Percentiles rank a stretch among this genome's conserved stretches.
Conservation (phyloP, 2,888 invertebrate genomes). For the Ectemnius lituratus region DNA sequence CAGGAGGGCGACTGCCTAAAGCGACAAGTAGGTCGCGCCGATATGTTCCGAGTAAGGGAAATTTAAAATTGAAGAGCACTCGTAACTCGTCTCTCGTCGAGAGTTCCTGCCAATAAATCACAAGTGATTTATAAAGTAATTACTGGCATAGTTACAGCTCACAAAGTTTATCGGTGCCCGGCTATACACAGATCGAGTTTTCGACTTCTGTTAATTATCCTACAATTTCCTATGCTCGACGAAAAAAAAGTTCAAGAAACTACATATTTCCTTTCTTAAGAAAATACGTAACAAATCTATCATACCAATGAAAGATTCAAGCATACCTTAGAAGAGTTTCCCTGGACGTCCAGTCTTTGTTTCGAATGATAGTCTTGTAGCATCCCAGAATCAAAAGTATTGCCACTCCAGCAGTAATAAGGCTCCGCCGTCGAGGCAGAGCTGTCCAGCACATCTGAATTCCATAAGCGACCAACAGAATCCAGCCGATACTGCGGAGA, state of each 20-base stretch:
- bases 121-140: neutral
- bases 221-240: too few species aligned
- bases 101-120: neutral
- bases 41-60: neutral
- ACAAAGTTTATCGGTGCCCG: neutral
- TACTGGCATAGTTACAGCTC: neutral
- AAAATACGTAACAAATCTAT: neutral
- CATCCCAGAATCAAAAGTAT: slow-evolving; percentile 83
- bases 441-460: slow-evolving; percentile 83
- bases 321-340: slow-evolving; percentile 86
- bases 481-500: slow-evolving; percentile 86
- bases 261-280: neutral
- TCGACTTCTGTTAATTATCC: too few species aligned
- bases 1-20: slow-evolving; percentile 16
- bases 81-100: neutral
- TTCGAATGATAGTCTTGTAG: slow-evolving; percentile 84
- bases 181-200: too few species aligned
- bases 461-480: slow-evolving; percentile 87
- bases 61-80: slow-evolving; percentile 4
- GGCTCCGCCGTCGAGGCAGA: slow-evolving; percentile 78
- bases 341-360: slow-evolving; percentile 88
- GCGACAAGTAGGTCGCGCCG: slow-evolving; percentile 2
- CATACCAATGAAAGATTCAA: neutral
- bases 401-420: slow-evolving; percentile 80
- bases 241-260: too few species aligned